These are phyloP conservation scores for Phortica variegata DNA, from an alignment of 1,140 invertebrate species.

Conservation along the genomic window DNA sequence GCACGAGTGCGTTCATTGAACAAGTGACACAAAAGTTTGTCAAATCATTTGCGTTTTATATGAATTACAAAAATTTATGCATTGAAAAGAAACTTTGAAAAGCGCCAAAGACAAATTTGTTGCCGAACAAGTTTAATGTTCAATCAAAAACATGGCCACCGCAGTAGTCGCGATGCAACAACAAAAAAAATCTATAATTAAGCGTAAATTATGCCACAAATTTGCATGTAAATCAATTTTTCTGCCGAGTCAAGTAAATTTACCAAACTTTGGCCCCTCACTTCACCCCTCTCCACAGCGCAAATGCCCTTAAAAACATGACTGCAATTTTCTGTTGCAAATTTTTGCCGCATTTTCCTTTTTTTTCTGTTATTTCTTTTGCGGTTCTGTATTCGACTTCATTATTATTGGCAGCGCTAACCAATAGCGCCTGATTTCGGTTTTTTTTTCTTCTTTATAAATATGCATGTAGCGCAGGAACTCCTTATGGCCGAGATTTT, in stretches of 20 bases:
- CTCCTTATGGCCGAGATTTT: neutral
- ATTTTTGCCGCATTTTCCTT: neutral
- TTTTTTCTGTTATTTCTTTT: neutral
- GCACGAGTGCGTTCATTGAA: too few relatives aligned
- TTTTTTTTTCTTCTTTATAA: neutral
- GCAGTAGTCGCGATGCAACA: too few relatives aligned
- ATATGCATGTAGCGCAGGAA: neutral
- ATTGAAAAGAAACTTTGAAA: too few relatives aligned
- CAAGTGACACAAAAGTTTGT: neutral
- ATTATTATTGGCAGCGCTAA: neutral
- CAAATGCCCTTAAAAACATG: too few relatives aligned
- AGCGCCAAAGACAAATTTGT: too few relatives aligned
- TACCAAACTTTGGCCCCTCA: neutral
- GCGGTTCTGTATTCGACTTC: neutral
- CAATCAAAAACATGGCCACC: too few relatives aligned
- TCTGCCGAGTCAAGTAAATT: neutral
- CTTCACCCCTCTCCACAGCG: too few relatives aligned
- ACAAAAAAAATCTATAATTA: constrained; percentile 18
- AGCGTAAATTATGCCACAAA: constrained; percentile 13
- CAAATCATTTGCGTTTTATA: neutral
- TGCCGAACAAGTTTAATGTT: too few relatives aligned
- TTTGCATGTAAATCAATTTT: constrained; percentile 17
- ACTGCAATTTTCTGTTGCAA: neutral
- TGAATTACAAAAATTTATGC: neutral
- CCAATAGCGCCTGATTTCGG: neutral